These are phyloP conservation scores for Drosophila maculinotata DNA, from an alignment of 2,888 invertebrate species.

Conservation along the genomic window DNA sequence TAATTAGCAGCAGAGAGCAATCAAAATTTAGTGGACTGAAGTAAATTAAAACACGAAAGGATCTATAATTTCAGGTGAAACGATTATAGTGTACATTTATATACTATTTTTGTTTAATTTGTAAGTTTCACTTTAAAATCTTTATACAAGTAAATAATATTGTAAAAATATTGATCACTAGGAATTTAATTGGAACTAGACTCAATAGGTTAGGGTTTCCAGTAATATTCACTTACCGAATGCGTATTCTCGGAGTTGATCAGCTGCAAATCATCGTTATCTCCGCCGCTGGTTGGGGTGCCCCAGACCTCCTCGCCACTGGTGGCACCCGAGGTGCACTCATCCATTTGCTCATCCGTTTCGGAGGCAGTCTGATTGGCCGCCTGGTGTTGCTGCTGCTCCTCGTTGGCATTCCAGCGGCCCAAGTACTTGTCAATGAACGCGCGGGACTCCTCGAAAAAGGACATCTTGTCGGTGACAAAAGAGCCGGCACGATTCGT, in stretches of 20 bases:
- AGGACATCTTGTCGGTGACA: conserved; percentile 92
- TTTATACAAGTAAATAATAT: no score
- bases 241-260: conserved; percentile 89
- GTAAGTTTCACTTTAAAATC: no score
- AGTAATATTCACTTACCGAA: conserved; percentile 88
- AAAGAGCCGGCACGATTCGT: conserved; percentile 92
- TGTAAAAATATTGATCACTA: no score
- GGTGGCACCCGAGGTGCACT: conserved; percentile 93
- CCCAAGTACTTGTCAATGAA: conserved; percentile 86
- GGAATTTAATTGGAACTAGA: no score
- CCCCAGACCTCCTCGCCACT: conserved; percentile 96
- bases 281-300: conserved; percentile 94
- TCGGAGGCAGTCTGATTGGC: conserved; percentile 68
- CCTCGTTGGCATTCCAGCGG: conserved; percentile 86
- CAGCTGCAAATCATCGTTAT: conserved; percentile 90
- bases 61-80: no score
- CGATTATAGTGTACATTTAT: no score
- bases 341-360: conserved; percentile 88
- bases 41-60: no score
- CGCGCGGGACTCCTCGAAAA: conserved; percentile 87
- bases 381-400: conserved; percentile 69
- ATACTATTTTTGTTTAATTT: no score
- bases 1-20: no score
- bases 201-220: no score
- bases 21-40: no score